Evolutionary conservation across 2,888 invertebrate genomes (phyloP).

Genomic region (Coleophora deauratella): DNA sequence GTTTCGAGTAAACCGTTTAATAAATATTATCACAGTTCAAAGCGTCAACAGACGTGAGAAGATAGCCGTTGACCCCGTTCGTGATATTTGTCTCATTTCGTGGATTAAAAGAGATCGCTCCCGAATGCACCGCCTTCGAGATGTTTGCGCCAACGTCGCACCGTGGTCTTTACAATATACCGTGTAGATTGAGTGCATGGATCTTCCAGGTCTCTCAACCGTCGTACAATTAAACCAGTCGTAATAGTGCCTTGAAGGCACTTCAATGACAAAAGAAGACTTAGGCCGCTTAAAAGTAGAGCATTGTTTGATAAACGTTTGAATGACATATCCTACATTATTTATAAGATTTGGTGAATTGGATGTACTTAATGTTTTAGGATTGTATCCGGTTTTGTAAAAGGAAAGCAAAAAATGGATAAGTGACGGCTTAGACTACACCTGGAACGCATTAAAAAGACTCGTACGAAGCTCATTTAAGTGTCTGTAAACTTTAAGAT

Average conservation of each 20-base stretch:
- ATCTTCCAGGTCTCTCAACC: constrained; percentile 33
- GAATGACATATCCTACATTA: constrained; percentile 45
- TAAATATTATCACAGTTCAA: constrained; percentile 71
- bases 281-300: constrained; percentile 41
- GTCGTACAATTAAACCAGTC: constrained; percentile 59
- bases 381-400: constrained; percentile 53
- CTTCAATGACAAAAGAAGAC: constrained; percentile 61
- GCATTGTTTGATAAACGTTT: constrained; percentile 47
- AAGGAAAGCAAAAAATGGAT: constrained; percentile 31
- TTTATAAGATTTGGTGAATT: constrained; percentile 39
- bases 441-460: constrained; percentile 26
- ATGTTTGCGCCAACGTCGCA: constrained; percentile 57
- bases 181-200: constrained; percentile 23
- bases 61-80: constrained; percentile 69
- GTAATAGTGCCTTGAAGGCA: constrained; percentile 50
- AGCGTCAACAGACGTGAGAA: constrained; percentile 73
- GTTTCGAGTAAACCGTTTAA: constrained; percentile 66
- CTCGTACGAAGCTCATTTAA: not conserved
- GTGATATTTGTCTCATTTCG: constrained; percentile 69
- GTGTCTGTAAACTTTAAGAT: too few relatives aligned
- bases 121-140: constrained; percentile 54
- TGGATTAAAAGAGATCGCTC: constrained; percentile 64
- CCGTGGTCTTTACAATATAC: constrained; percentile 56
- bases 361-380: constrained; percentile 41
- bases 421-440: constrained; percentile 26